Evolutionary conservation across 2,797 vertebrate genomes (phyloP), one percentile per base, ranked within the genome.

Genomic region (Percopsis omiscomaycus): DNA sequence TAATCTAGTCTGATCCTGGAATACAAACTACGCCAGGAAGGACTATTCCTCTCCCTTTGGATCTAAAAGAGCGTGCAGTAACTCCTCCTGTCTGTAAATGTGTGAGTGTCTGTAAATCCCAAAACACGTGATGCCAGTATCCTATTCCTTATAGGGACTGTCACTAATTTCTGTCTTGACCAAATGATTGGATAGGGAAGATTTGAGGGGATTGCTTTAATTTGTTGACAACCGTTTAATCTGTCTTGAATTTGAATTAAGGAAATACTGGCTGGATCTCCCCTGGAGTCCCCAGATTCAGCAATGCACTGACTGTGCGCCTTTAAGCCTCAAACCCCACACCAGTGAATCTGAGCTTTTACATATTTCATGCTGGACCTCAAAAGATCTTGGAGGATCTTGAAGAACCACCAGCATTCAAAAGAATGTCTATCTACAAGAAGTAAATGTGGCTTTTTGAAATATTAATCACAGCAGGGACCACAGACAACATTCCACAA

Each of bases 161-260:
- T 42, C 37, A 42, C n/a, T 32, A 16, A 56, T 15, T 14, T 15
- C 29, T 30, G n/a, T 58, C 45, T 74, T 55, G 52, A 57, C 45
- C 48, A 56, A 57, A 71, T 59, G 59, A 42, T 68, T 81, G 62
- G 47, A 65, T 14, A 55, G 68, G 78, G 72, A 70, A 80, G 81
- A 86, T 87, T 82, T 82, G 76, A 66, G 66, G 42, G 14, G 28
- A 62, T 67, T 72, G 68, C 64, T 82, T 89, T 83, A 86, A 86
- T 84, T 82, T 78, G 71, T 54, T 30, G 46, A 42, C n/a, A 49
- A 71, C 64, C 70, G 66, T 59, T 82, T 85, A 86, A 84, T 86
- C 82, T 22, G 66, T 64, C 61, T 78, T 86, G 60, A 73, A 70
- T 75, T 81, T 73, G 75, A 85, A 76, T 85, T 88, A 80, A 70